phyloP scores from a whole-genome alignment of 2,797 vertebrate species.

The Melanogrammus aeglefinus region DNA sequence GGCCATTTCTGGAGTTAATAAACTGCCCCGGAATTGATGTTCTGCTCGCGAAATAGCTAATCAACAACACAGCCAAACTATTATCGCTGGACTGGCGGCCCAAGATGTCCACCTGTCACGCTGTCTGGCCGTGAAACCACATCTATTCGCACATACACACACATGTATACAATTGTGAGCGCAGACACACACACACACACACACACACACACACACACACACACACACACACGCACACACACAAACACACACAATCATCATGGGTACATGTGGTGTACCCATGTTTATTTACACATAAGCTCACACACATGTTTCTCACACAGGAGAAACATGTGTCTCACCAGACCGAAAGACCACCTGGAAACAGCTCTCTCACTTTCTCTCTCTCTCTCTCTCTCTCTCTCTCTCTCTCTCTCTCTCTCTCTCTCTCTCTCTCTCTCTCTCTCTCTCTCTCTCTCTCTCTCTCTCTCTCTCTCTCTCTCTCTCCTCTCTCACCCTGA shows the following conservation, averaged over 20 bases:
- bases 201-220: slow-evolving; percentile 5
- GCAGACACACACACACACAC: slow-evolving; percentile 15
- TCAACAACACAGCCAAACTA: slow-evolving; percentile 41
- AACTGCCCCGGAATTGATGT: slow-evolving; percentile 23
- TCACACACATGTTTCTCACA: neutral
- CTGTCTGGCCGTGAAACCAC: neutral
- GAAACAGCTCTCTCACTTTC: neutral
- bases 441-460: neutral
- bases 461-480: too few species aligned
- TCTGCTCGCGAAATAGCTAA: slow-evolving; percentile 39
- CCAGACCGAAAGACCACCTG: neutral
- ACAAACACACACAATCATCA: neutral
- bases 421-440: neutral
- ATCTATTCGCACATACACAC: slow-evolving; percentile 16
- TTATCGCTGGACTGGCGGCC: slow-evolving; percentile 32
- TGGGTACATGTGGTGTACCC: neutral
- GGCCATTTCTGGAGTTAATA: slow-evolving; percentile 26
- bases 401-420: neutral
- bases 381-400: too few species aligned
- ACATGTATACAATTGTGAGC: slow-evolving; percentile 10
- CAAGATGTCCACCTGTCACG: slow-evolving; percentile 25
- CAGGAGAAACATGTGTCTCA: too few species aligned
- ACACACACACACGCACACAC: neutral
- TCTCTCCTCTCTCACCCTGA: neutral
- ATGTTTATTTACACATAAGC: neutral